Evolutionary conservation across 2,113 vertebrate species (phyloP), one percentile per base, ranked within the genome.

Genomic region (Tychaedon coryphoeus): DNA sequence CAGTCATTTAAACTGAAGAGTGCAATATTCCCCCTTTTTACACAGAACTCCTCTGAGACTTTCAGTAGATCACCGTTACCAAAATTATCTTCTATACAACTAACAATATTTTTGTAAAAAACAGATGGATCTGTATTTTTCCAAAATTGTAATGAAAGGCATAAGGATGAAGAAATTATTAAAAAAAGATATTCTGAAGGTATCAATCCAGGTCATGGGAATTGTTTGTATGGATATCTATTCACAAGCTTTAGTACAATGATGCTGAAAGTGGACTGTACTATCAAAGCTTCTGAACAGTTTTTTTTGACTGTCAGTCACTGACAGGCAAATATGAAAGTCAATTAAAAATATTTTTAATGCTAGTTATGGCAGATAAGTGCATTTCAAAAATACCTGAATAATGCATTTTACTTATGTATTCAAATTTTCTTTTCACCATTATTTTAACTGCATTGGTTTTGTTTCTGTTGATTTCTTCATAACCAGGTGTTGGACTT

Each of bases 311-410:
- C 26, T 53, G 19, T 50, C 69, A 74, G 43, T 42, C 57, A 74
- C 40, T 42, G 16, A 74, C 16, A 36, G 12, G 9, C 2, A 78
- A 87, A 77, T 29, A 73, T 3, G 16, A 47, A 83, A 70, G 12
- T 42, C 9, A 74, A 58, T 64, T 29, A 8, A 71, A 64, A 92
- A 9, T 2, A 51, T 22, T 61, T 69, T 78, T 34, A 82, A 48
- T 61, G 43, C 4, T 43, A 74, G 8, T 43, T 78, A 69, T 7
- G 2, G 4, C 17, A 84, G 9, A 34, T 11, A 62, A 0, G 0
- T 17, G 14, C 26, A 56, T 51, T 85, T 82, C 20, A 60, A 51
- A 84, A 87, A 57, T 18, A 45, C 4, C 19, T 34, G 26, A 86
- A 61, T 34, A 58, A 45, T 10, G 8, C 4, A 24, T 76, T 69